A percentile compares a stretch with the other conserved stretches of the same genome.
Conservation (phyloP, 2,113 vertebrate species). For the Mirza zaza region DNA sequence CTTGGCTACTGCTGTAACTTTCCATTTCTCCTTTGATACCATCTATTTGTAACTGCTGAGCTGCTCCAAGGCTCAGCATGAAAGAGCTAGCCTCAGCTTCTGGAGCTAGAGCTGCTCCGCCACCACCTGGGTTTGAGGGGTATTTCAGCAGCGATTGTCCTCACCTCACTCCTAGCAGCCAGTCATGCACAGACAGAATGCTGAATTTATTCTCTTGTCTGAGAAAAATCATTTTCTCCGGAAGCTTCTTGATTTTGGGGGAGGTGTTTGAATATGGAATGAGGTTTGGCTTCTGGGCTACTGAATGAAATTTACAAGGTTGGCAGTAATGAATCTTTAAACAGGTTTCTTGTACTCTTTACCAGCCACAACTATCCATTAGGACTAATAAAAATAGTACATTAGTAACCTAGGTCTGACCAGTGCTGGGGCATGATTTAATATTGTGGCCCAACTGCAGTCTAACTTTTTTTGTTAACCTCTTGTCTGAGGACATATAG, state of each 20-base stretch:
- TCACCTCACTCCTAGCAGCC: neutral
- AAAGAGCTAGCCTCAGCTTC: constrained; percentile 7
- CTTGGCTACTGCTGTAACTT: constrained; percentile 18
- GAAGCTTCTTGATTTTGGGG: constrained; percentile 39
- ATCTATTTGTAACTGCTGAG: constrained; percentile 37
- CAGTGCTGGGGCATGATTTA: constrained; percentile 57
- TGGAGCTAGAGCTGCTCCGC: neutral
- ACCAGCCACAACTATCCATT: constrained; percentile 75
- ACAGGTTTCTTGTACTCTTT: constrained; percentile 75
- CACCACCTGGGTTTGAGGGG: neutral
- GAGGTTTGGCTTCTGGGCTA: constrained; percentile 62
- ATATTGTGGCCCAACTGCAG: constrained; percentile 61
- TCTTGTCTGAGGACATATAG: neutral
- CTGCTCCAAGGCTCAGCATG: neutral
- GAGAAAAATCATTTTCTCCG: constrained; percentile 2
- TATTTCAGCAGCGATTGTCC: neutral
- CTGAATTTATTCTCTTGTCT: constrained; percentile 25
- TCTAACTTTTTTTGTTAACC: constrained; percentile 51
- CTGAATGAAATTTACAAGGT: constrained; percentile 39
- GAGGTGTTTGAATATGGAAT: constrained; percentile 36
- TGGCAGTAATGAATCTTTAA: constrained; percentile 65
- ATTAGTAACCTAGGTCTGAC: constrained; percentile 75
- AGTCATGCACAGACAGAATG: neutral
- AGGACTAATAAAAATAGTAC: constrained; percentile 79
- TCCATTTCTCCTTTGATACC: neutral